A percentile compares a stretch with the other conserved stretches of the same genome.
phyloP scores from a whole-genome alignment of 2,888 invertebrate species.

The Drosophila meridionalis region DNA sequence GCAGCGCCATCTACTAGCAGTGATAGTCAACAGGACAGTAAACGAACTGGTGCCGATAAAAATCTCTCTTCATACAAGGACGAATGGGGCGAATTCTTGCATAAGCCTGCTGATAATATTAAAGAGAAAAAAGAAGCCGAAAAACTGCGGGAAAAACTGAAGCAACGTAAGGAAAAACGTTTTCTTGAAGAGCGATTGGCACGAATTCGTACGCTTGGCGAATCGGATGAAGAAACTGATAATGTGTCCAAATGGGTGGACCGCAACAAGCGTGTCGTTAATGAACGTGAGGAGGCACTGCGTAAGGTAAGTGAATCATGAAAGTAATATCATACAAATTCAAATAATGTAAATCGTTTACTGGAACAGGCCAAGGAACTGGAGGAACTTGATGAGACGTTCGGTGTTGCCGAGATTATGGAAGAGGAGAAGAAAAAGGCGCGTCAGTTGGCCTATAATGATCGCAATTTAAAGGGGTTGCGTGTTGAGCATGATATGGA shows the following conservation, averaged over 20 bases:
- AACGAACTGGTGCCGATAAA: conserved; percentile 62
- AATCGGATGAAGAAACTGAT: conserved; percentile 91
- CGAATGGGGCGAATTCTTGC: conserved; percentile 92
- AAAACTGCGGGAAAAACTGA: conserved; percentile 92
- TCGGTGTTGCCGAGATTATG: conserved; percentile 94
- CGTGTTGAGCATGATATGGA: conserved; percentile 93
- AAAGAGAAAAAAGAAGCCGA: conserved; percentile 91
- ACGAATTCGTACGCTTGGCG: conserved; percentile 91
- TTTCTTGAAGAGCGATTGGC: conserved; percentile 88
- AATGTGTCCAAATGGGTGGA: conserved; percentile 93
- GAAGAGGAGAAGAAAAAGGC: conserved; percentile 90
- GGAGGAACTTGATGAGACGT: conserved; percentile 97
- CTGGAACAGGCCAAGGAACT: conserved; percentile 92
- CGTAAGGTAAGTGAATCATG: conserved; percentile 85
- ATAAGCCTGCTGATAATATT: conserved; percentile 92
- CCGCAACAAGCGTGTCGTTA: conserved; percentile 90
- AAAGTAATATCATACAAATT: neutral
- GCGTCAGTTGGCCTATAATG: conserved; percentile 88
- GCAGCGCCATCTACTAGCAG: conserved; percentile 72
- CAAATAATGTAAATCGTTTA: neutral
- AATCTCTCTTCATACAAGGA: conserved; percentile 82
- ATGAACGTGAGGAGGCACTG: conserved; percentile 93
- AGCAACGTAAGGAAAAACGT: conserved; percentile 91
- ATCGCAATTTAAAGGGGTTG: conserved; percentile 91
- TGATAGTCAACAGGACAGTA: conserved; percentile 49